phyloP scores from a whole-genome alignment of 2,888 invertebrate species.

The Sisyra nigra region DNA sequence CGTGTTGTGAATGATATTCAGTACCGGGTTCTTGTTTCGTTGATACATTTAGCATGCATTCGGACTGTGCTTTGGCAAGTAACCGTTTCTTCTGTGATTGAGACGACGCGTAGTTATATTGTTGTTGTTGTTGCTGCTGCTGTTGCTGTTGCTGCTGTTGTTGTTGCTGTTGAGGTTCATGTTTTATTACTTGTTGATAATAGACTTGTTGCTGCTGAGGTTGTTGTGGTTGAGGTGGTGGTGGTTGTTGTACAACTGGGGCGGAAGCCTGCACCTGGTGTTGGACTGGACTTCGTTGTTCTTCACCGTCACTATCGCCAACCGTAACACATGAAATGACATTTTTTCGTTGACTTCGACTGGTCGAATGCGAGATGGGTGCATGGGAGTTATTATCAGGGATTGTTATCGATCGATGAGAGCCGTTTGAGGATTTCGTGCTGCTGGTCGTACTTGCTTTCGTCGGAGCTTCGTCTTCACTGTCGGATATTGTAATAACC shows the following conservation, averaged over 20 bases:
- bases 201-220: conserved; percentile 18
- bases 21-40: conserved; percentile 44
- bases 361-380: conserved; percentile 19
- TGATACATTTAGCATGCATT: conserved; percentile 42
- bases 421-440: conserved; percentile 19
- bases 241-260: conserved; percentile 13
- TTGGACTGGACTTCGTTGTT: conserved; percentile 36
- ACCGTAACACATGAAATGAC: conserved; percentile 66
- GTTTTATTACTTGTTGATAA: conserved; percentile 31
- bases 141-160: conserved; percentile 23
- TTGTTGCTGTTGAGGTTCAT: conserved; percentile 32
- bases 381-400: conserved; percentile 21
- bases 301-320: conserved; percentile 57
- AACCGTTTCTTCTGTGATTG: conserved; percentile 82
- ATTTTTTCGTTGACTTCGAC: conserved; percentile 40
- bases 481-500: conserved; percentile 90
- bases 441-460: conserved; percentile 30
- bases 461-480: conserved; percentile 67
- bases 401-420: conserved; percentile 8
- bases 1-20: conserved; percentile 28
- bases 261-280: conserved; percentile 13
- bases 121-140: conserved; percentile 19
- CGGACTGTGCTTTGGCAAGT: conserved; percentile 71
- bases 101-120: conserved; percentile 28
- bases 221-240: conserved; percentile 21